These are phyloP conservation scores for Strix aluco DNA, from an alignment of 2,113 vertebrate species.

Conservation along the genomic window DNA sequence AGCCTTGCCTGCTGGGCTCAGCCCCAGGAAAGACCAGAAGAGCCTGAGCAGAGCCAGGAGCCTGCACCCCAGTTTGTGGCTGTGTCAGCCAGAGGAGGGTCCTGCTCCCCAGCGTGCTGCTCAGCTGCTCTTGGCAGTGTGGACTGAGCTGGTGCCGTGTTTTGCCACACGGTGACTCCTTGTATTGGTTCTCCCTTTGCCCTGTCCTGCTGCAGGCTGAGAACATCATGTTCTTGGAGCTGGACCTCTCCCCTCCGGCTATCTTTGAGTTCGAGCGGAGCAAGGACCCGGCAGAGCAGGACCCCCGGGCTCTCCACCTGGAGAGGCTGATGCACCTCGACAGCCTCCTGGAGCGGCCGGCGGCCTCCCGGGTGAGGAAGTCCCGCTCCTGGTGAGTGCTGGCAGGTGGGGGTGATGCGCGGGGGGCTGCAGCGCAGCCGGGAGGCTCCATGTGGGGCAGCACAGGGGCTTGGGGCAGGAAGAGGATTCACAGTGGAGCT, in stretches of 20 bases:
- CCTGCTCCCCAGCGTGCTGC: rapidly evolving
- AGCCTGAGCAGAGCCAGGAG: neutral
- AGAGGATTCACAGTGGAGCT: rapidly evolving
- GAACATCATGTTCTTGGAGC: slow-evolving; percentile 94
- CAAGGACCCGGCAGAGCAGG: slow-evolving; percentile 72
- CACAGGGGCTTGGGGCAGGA: rapidly evolving
- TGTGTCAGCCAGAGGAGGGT: neutral
- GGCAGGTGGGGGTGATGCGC: rapidly evolving
- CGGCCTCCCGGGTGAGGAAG: slow-evolving; percentile 82
- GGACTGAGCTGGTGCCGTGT: slow-evolving; percentile 39
- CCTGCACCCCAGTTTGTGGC: neutral
- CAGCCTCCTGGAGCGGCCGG: slow-evolving; percentile 81
- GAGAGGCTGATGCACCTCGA: slow-evolving; percentile 82
- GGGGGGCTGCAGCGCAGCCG: rapidly evolving
- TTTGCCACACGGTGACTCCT: neutral
- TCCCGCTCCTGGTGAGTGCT: slow-evolving; percentile 90
- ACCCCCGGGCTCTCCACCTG: slow-evolving; percentile 76
- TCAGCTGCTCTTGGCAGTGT: neutral
- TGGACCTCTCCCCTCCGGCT: slow-evolving; percentile 89
- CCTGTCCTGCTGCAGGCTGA: slow-evolving; percentile 80
- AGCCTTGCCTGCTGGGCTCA: neutral
- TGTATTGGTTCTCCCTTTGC: neutral
- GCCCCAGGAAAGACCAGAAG: neutral
- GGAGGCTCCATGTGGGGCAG: rapidly evolving
- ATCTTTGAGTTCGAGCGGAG: slow-evolving; percentile 83